Base-by-base conservation (phyloP, 1,140 invertebrate genomes). In the Monochamus saltuarius region DNA sequence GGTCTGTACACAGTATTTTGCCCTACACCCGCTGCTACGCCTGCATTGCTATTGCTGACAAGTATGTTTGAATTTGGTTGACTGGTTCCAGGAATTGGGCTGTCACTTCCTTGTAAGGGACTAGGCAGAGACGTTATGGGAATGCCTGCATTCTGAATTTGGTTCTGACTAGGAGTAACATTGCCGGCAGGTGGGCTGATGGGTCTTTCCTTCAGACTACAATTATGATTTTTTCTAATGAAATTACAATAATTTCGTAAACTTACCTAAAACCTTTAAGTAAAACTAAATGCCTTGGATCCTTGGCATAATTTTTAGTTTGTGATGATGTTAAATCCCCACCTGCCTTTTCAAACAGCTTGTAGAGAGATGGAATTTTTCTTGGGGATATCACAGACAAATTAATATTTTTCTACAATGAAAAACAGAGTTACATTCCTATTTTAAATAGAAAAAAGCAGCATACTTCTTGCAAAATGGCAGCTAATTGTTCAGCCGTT, bases 251-350 rank as follows among this genome's bases (percentile, higher is more conserved):
- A 47, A 47, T 29, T 57, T 50, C 49, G 49, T 34, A 66, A 13
- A 35, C 38, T 60, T 69, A 81, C 80, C 82, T 84, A 67, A 83
- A 91, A 14, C 88, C 89, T 75, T 87, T 89, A 0, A 95, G 75
- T 7, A 95, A 77, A 7, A 95, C 89, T 52, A 95, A 79, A 79
- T 95, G 91, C 11, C 91, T 78, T 0, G 87, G 85, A 77, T 95
- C 93, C 78, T 94, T 92, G 0, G 93, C 90, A 75, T 94, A 97
- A 72, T 95, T 95, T 74, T 96, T 94, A 4, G 86, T 90, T 59
- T 91, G 86, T 0, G 88, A 88, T 0, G 85, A 82, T 35, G 83
- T 82, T 9, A 93, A 76, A 78, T 95, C 92, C 0, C 92, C 92
- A 9, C 91, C 92, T 10, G 91, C 90, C 75, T 90, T 89, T 70